Evolutionary conservation across 2,113 vertebrate genomes (phyloP), one percentile per base, ranked within the genome.

Genomic region (Ondatra zibethicus): DNA sequence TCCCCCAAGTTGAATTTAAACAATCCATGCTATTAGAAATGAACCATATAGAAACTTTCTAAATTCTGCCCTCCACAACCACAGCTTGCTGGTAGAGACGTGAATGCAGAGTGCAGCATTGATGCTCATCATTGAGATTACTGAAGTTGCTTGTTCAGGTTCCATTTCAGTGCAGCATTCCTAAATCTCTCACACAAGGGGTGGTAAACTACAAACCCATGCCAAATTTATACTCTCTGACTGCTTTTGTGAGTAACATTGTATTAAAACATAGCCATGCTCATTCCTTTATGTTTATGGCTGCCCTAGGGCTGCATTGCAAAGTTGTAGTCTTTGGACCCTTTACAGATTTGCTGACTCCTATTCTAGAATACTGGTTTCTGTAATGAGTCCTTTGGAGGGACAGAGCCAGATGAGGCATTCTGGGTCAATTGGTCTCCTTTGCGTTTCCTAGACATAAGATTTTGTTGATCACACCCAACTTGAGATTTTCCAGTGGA

Each of bases 231-330:
- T 1, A n/a, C 63, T 36, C 36, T 8, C 75, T 68, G 52, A 52
- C 61, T 68, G 58, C 39, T 90, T 94, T 88, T 39, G 12, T 52
- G 52, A 75, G 75, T 95, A 88, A 92, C 68, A 76, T 95, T 93
- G 85, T 88, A 80, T 58, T 61, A 50, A 45, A 92, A 55, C 25
- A 7, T 0, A 7, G 39, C 39, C 23, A 33, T 0, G 3, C 10
- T 63, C 13, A 2, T 21, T 73, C 45, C 11, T 25, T 29, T 17
- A 19, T 45, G 0, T n/a, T 63, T 1, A 1, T 23, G 58, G 77
- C 66, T 45, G 29, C 61, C 87, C 7, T 47, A 7, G 3, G 86
- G 52, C 58, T 29, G 31, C 55, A 7, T 85, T 47, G 76, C 66
- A 45, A 27, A n/a, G 27, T 3, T 29, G 27, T 17, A 12, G 52